Evolutionary conservation across 2,113 vertebrate genomes (phyloP).

Genomic region (Shinisaurus crocodilurus): DNA sequence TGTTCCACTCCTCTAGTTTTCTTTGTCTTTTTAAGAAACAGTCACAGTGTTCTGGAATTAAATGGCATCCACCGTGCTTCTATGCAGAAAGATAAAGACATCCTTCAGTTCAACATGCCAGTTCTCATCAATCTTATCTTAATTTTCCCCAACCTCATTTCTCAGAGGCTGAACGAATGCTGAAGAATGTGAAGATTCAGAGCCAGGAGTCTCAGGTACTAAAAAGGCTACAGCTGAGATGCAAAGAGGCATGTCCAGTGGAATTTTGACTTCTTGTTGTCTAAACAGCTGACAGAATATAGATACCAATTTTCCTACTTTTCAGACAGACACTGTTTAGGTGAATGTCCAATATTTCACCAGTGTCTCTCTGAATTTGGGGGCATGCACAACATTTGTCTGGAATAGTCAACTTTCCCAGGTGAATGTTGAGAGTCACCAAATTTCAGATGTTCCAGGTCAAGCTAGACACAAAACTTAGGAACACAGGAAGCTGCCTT

Average conservation of each 20-base stretch:
- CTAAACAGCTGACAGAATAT: background rate
- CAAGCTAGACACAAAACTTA: background rate
- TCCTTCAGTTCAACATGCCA: conserved; percentile 38
- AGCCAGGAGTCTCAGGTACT: background rate
- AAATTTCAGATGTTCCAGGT: background rate
- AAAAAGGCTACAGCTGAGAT: background rate
- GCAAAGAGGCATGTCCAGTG: background rate
- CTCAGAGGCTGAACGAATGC: background rate
- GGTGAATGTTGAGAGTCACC: background rate
- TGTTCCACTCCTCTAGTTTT: conserved; percentile 32
- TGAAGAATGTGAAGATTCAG: background rate
- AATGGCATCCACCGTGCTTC: conserved; percentile 28
- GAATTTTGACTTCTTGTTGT: background rate
- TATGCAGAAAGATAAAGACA: conserved; percentile 55
- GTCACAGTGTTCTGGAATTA: conserved; percentile 38
- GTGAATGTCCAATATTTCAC: background rate
- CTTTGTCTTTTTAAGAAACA: conserved; percentile 30
- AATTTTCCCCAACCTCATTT: background rate
- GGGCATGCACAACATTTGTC: background rate
- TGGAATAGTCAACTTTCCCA: background rate
- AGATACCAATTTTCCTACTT: background rate
- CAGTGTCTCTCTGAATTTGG: background rate
- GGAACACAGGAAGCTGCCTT: background rate
- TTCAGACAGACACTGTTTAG: background rate
- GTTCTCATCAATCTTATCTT: background rate